Evolutionary conservation across 2,888 invertebrate species (phyloP), one percentile per base, ranked within the genome.

Genomic region (Mythimna vitellina): DNA sequence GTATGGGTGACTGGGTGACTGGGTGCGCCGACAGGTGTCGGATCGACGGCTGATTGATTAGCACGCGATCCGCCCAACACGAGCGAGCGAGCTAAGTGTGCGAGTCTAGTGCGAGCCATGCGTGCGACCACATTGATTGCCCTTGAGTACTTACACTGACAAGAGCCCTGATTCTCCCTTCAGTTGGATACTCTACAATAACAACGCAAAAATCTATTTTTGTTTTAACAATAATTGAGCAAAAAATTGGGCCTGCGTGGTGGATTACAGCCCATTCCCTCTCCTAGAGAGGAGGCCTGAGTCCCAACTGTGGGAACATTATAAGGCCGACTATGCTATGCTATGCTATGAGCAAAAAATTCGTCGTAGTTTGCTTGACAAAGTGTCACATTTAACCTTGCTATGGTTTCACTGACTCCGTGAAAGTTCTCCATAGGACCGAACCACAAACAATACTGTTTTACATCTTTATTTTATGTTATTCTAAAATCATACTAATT

Each of bases 21-120:
- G 46, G 38, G 46, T 46, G 46, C 46, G 53, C 10, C 56, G 71
- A 29, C 65, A 61, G 65, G 72, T 70, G 76, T 62, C 57, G 56
- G 73, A 67, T 73, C 65, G 76, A 84, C 83, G 71, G 79, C 63
- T 80, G 85, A 85, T 80, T 82, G 85, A 79, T 74, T 60, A 54
- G 77, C 83, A 81, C 84, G 82, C 84, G 73, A 82, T 70, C 84
- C 42, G 68, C 51, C 70, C 60, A 42, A 54, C 66, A 20, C 57
- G 29, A 42, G 42, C 57, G 29, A 29, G 20, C 14, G 35, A 9
- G 17, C 60, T 8, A 2, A 35, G 60, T 17, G 17, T 35, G 22
- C 61, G 42, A 17, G 38, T 8, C 22, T 14, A 32, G 63, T 22
- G 17, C 63, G 63, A 20, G 63, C 6, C 20, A 32, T 71, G 58